Base-by-base conservation (phyloP, 1,140 invertebrate genomes). In the Temnothorax nylanderi region DNA sequence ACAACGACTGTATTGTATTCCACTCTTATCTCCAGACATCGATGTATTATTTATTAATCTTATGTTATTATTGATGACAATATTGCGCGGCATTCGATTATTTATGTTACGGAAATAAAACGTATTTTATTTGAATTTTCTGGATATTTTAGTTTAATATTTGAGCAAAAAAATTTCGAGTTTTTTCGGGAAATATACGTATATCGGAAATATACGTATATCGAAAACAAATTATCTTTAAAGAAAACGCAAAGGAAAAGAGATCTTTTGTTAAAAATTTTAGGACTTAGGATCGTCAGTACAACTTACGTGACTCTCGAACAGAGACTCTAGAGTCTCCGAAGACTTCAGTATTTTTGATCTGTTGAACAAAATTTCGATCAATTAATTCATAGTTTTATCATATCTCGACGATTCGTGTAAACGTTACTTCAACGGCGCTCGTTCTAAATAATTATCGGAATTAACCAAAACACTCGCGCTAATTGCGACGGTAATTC, bases 401-500 rank as follows among this genome's bases (percentile, higher is more conserved):
- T 54, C 18, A 13, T n/a, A 32, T 82, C 76, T 37, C 37, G 26
- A 60, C 44, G 3, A 58, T 47, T 72, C 51, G 58, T 58, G 54
- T 60, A 72, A 60, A 74, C 6, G 41, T 74, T 82, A 47, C 32
- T 56, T 37, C 5, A 47, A 82, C 1, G 34, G n/a, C 32, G 26
- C 13, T 71, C 44, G n/a, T 34, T 69, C 67, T 62, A 82, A 81
- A 81, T 86, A 71, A 81, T 86, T 41, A 47, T 86, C 49, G 13
- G 32, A 69, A 60, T 81, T 86, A 82, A 71, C 34, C 34, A 82
- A 72, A 60, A 69, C 64, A 81, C 69, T 86, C 54, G 56, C 64
- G 65, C 65, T 86, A 82, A 62, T 72, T 84, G 64, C 44, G 44
- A 62, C 47, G 32, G 44, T 62, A 86, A 81, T 86, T 86, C 69